Evolutionary conservation across 2,113 vertebrate species (phyloP), one percentile per base, ranked within the genome.

Genomic region (Thalassoma bifasciatum): DNA sequence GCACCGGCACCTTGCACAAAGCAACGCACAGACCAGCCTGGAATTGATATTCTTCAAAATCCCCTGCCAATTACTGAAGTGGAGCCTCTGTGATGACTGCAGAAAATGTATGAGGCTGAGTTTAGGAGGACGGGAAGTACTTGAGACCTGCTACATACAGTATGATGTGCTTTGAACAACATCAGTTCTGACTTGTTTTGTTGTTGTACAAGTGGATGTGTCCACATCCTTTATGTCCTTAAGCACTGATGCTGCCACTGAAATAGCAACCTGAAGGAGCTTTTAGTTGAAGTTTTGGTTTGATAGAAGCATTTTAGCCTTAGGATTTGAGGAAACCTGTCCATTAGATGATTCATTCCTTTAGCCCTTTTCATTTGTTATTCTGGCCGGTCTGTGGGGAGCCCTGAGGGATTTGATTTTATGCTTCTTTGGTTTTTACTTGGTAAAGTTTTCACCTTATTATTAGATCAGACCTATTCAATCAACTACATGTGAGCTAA

Each of bases 1-100:
- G 53, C n/a, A 60, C 47, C 69, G 47, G 57, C 66, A 67, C 52
- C 62, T 72, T 40, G 60, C 66, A 71, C 38, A 59, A 61, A 81
- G 65, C 53, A 57, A 36, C 3, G 56, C 65, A 56, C 23, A 59
- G 61, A n/a, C 47, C 61, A 70, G 76, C 63, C 49, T 69, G 81
- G 44, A 75, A 88, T 62, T 82, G 89, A 93, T 88, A 80, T 84
- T 82, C 61, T 52, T 64, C 52, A 64, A 68, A 87, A 78, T 69
- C 77, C 71, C 62, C 30, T 61, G 79, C 47, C 53, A 56, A 67
- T 84, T 66, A 74, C 66, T 34, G 46, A 75, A 76, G 75, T 72
- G 42, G 37, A 83, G 68, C 66, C 66, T 73, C 30, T 13, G 40
- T 65, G 75, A 67, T 63, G 63, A 69, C 51, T 75, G 75, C 66